phyloP scores from a whole-genome alignment of 2,113 vertebrate species.

The Siniperca knerii region DNA sequence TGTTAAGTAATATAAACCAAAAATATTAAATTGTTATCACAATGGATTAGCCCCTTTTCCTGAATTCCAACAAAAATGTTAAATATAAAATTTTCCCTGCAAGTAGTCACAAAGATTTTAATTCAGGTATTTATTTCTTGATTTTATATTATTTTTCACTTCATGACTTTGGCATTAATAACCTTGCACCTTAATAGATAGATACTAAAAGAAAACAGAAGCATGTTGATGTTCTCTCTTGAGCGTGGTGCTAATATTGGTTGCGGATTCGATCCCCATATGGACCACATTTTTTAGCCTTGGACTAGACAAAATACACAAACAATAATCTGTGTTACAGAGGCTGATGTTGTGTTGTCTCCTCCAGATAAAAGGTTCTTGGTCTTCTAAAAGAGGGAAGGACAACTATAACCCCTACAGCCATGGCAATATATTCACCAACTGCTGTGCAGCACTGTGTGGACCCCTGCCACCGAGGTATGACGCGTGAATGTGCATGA shows the following conservation, averaged over 20 bases:
- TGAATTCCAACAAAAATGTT: not conserved
- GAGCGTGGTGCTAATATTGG: slow-evolving; percentile 71
- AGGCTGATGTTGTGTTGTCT: slow-evolving; percentile 44
- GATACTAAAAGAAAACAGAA: not conserved
- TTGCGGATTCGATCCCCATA: slow-evolving; percentile 55
- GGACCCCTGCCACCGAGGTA: slow-evolving; percentile 97
- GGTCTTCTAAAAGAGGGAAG: slow-evolving; percentile 98
- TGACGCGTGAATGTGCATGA: slow-evolving; percentile 43
- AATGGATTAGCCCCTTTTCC: not conserved
- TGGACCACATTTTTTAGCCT: slow-evolving; percentile 7
- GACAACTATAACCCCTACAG: slow-evolving; percentile 99
- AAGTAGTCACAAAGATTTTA: not conserved
- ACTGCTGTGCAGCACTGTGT: slow-evolving; percentile 97
- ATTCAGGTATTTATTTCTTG: not conserved
- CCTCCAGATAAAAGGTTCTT: slow-evolving; percentile 97
- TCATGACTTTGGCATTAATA: not conserved
- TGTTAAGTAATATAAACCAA: not conserved
- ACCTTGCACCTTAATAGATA: not conserved
- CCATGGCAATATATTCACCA: slow-evolving; percentile 95
- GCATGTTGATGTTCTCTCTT: not conserved
- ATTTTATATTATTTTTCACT: not conserved
- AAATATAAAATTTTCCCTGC: too few relatives aligned
- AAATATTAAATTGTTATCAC: too few relatives aligned
- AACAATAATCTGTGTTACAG: not conserved
- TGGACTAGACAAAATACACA: not conserved